phyloP scores from a whole-genome alignment of 2,888 invertebrate species.

The Romanomermis culicivorax region DNA sequence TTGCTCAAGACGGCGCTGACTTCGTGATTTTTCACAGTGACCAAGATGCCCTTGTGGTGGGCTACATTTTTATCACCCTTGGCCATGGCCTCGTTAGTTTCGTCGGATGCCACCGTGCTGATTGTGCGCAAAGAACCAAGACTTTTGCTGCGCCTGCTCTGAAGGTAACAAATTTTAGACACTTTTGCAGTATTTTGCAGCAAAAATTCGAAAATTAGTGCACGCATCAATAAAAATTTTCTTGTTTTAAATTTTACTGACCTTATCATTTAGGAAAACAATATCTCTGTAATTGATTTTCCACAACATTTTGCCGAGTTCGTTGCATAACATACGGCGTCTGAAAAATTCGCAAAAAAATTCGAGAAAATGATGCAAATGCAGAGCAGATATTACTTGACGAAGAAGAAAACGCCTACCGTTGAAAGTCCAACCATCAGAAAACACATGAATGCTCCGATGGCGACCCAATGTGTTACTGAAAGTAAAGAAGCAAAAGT shows the following conservation, averaged over 20 bases:
- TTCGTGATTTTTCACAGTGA: constrained; percentile 5
- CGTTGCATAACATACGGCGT: constrained; percentile 1
- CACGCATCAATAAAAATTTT: too few species aligned
- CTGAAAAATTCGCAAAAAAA: neutral
- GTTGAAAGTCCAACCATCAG: neutral
- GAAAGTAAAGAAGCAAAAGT: too few species aligned
- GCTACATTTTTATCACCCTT: constrained; percentile 10
- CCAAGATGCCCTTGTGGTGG: constrained; percentile 2
- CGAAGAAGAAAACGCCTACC: neutral
- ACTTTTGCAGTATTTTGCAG: too few species aligned
- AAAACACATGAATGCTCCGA: neutral
- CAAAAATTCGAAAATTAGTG: too few species aligned
- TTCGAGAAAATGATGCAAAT: too few species aligned
- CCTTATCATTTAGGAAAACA: constrained; percentile 6
- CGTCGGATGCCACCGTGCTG: constrained; percentile 7
- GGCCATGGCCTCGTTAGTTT: constrained; percentile 10
- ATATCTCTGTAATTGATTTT: constrained; percentile 8
- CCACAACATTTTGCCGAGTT: constrained; percentile 10
- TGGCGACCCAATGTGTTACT: neutral
- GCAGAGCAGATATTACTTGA: too few species aligned
- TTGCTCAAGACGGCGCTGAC: constrained; percentile 5
- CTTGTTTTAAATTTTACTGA: too few species aligned
- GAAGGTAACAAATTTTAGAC: too few species aligned
- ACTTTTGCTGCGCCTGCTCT: constrained; percentile 6
- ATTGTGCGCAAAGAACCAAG: constrained; percentile 7